A percentile compares a stretch with the other conserved stretches of the same genome.
These are phyloP conservation scores for Cotesia typhae DNA, from an alignment of 1,140 invertebrate genomes.

Conservation along the genomic window DNA sequence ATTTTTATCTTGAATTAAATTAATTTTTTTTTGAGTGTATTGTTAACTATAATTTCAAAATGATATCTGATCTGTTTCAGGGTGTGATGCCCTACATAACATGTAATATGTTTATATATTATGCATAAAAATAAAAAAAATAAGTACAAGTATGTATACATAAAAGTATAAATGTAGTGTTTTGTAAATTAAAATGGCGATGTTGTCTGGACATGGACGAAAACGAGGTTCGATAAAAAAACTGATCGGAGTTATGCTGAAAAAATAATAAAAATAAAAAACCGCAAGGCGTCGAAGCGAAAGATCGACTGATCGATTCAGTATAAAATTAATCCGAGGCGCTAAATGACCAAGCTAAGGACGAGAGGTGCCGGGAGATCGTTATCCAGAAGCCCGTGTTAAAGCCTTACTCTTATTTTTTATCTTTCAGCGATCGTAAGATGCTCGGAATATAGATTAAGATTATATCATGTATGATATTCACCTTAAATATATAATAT, in stretches of 20 bases:
- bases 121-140: not conserved
- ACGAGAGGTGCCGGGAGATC: slow-evolving; percentile 19
- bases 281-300: not conserved
- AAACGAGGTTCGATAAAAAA: slow-evolving; percentile 2
- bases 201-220: not conserved
- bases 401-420: slow-evolving; percentile 1
- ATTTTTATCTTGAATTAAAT: no score
- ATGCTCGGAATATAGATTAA: slow-evolving; percentile 2
- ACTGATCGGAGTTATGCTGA: no score
- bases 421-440: slow-evolving; percentile 9
- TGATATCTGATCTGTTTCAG: no score
- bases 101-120: not conserved
- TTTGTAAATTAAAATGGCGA: slow-evolving; percentile 1
- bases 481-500: no score
- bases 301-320: not conserved
- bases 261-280: slow-evolving; percentile 1
- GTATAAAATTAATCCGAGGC: slow-evolving; percentile 23
- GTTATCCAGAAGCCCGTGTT: slow-evolving; percentile 23
- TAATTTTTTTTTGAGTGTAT: no score
- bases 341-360: slow-evolving; percentile 22
- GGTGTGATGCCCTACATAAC: not conserved
- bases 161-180: not conserved
- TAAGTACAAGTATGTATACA: not conserved
- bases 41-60: no score
- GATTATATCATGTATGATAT: not conserved